Evolutionary conservation across 2,888 invertebrate genomes (phyloP).

Genomic region (Alentia gelatinosa): DNA sequence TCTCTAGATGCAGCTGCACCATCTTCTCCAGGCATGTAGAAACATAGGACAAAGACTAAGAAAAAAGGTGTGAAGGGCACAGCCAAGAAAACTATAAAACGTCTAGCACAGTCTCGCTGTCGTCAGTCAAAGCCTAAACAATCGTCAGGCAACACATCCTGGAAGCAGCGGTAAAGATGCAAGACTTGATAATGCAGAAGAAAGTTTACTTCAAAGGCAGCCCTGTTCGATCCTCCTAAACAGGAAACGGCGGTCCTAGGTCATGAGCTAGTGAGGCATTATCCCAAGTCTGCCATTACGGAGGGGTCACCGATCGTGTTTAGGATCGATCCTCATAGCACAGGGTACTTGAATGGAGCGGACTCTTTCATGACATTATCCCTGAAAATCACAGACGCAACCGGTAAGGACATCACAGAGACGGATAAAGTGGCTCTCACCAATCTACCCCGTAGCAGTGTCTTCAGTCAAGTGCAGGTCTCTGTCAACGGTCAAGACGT

Average conservation of each 20-base stretch:
- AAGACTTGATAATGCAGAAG: background rate
- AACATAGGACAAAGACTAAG: background rate
- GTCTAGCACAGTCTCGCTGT: background rate
- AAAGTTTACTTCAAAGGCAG: background rate
- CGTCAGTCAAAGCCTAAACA: background rate
- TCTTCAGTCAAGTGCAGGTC: too few species aligned
- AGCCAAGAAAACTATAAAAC: background rate
- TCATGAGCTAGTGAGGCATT: too few species aligned
- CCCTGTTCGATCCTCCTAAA: background rate
- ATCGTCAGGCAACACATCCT: background rate
- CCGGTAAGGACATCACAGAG: background rate
- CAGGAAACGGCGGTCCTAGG: background rate
- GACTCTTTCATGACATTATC: background rate
- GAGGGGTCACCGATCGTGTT: background rate
- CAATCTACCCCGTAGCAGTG: background rate
- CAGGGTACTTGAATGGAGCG: background rate
- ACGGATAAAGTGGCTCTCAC: background rate
- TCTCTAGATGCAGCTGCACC: background rate
- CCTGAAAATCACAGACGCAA: background rate
- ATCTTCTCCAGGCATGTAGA: too few species aligned
- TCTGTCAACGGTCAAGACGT: too few species aligned
- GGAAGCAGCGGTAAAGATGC: background rate
- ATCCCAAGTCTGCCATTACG: background rate
- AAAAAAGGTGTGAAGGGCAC: background rate
- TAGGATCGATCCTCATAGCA: too few species aligned